Percentiles rank a stretch among this genome's conserved stretches.
phyloP scores from a whole-genome alignment of 1,140 invertebrate genomes.

The Aphelenchoides besseyi region DNA sequence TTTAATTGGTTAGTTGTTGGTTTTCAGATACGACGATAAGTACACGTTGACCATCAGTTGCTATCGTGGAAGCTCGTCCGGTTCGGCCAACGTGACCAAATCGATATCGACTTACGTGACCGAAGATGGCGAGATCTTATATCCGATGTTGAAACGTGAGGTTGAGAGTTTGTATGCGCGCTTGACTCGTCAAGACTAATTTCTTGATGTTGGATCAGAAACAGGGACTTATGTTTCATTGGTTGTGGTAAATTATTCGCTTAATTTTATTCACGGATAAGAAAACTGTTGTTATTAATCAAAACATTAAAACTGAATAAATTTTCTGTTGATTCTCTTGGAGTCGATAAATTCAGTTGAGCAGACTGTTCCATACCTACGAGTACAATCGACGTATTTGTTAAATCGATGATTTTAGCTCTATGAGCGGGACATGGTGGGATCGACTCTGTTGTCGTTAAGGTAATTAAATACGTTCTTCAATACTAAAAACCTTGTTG shows the following conservation, averaged over 20 bases:
- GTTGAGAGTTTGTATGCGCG: constrained; percentile 40
- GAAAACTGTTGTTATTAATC: constrained; percentile 15
- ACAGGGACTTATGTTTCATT: no score
- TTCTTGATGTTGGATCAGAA: constrained; percentile 26
- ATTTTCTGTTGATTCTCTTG: no score
- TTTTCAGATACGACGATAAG: constrained; percentile 60
- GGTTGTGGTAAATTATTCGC: constrained; percentile 1
- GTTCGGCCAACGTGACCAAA: constrained; percentile 53
- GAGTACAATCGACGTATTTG: not conserved
- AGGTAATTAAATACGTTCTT: not conserved
- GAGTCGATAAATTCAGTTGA: no score
- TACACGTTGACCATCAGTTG: constrained; percentile 56
- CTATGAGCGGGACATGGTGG: constrained; percentile 1
- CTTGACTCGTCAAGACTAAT: constrained; percentile 39
- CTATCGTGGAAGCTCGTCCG: constrained; percentile 47
- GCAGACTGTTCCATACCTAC: not conserved
- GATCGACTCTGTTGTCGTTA: not conserved
- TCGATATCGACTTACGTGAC: constrained; percentile 60
- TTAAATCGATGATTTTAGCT: constrained; percentile 8
- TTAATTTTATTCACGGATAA: not conserved
- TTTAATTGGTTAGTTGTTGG: not conserved
- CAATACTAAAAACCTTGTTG: not conserved
- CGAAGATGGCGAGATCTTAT: constrained; percentile 56
- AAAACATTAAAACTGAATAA: constrained; percentile 15
- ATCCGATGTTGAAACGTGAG: constrained; percentile 46